Evolutionary conservation across 2,888 invertebrate genomes (phyloP), one percentile per base, ranked within the genome.

Genomic region (Patella ulyssiponensis): DNA sequence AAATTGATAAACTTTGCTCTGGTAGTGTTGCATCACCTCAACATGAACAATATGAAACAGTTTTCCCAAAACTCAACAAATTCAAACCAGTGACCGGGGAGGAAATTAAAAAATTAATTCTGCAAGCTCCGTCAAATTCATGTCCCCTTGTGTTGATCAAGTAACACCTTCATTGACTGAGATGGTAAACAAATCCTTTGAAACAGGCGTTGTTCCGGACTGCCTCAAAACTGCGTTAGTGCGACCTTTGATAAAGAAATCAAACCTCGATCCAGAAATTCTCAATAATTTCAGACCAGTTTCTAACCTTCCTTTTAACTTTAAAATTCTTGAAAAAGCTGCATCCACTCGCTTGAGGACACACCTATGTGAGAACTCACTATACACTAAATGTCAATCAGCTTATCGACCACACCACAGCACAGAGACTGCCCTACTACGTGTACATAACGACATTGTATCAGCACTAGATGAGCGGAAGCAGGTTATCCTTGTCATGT

Each of bases 251-350:
- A 56, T 56, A 56, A 56, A 56, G 56, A 56, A 56, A 56, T 5
- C 56, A n/a, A 56, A 56, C 56, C 56, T 56, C n/a, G 56, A 56
- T 56, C 56, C 56, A 56, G 56, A 56, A 56, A 56, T 56, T 56
- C 56, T 15, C 56, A 56, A 56, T 56, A 56, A 56, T n/a, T 56
- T 56, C 15, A 15, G 17, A 56, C 56, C 56, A 44, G 44, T 44
- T 44, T 7, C 44, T 44, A 44, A 44, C 44, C 44, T 44, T 44
- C 44, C 44, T 44, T 44, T 44, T 44, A 44, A 44, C 44, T 44
- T 44, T 44, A 44, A 44, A 44, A 44, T 44, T 7, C 44, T 44
- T 44, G 44, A 44, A 44, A 44, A 44, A 44, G 44, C 7, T 44
- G 44, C 44, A 44, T 44, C 44, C 44, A 44, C 44, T 44, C 44